Conservation (phyloP, 1,140 invertebrate species). For the Microplitis mediator region DNA sequence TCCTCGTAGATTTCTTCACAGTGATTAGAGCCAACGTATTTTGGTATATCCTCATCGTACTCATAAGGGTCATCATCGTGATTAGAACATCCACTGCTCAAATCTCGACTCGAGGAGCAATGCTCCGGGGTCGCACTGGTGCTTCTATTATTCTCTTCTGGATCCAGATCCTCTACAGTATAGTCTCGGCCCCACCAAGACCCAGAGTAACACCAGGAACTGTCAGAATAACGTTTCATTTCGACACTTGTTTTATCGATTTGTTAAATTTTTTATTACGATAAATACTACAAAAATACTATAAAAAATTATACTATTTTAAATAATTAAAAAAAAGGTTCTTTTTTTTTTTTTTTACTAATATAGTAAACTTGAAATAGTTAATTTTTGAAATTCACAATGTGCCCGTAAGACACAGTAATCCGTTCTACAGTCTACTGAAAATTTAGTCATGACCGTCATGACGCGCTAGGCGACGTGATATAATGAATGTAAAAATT, state of each 20-base stretch:
- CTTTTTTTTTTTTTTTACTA: too few relatives aligned
- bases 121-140: slow-evolving; percentile 13
- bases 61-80: slow-evolving; percentile 63
- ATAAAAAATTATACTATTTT: too few relatives aligned
- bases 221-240: not conserved
- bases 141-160: slow-evolving; percentile 23
- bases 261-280: too few relatives aligned
- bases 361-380: too few relatives aligned
- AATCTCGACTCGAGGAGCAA: slow-evolving; percentile 11
- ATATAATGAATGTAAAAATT: too few relatives aligned
- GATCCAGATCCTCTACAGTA: slow-evolving; percentile 13
- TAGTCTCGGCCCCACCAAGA: slow-evolving; percentile 7
- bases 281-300: too few relatives aligned
- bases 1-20: slow-evolving; percentile 16
- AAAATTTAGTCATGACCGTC: not conserved
- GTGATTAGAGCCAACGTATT: not conserved
- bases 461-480: too few relatives aligned
- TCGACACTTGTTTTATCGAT: not conserved
- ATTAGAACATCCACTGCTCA: slow-evolving; percentile 23
- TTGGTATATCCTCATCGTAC: slow-evolving; percentile 62
- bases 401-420: not conserved
- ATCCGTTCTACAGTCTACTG: not conserved
- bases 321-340: too few relatives aligned
- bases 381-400: too few relatives aligned
- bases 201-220: not conserved